phyloP scores from a whole-genome alignment of 2,113 vertebrate species.

The Columba janthina region DNA sequence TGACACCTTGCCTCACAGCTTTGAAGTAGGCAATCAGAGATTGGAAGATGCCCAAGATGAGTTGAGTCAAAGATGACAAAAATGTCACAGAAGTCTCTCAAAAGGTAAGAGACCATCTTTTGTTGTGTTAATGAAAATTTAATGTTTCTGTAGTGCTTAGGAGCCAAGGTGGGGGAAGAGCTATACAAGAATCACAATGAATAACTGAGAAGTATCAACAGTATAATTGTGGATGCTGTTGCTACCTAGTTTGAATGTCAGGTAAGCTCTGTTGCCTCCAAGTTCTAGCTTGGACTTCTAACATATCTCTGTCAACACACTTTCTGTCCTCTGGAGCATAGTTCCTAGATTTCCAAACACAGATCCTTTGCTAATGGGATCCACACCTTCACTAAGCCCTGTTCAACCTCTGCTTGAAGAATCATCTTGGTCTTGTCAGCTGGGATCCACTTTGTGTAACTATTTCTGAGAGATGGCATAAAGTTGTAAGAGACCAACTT shows the following conservation, averaged over 20 bases:
- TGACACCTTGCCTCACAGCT: not conserved
- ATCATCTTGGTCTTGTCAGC: not conserved
- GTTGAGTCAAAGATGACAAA: conserved; percentile 76
- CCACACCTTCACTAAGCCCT: not conserved
- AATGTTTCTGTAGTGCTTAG: not conserved
- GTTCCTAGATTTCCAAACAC: not conserved
- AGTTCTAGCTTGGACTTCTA: not conserved
- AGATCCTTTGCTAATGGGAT: not conserved
- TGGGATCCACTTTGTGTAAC: not conserved
- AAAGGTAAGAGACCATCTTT: not conserved
- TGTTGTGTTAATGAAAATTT: not conserved
- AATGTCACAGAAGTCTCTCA: conserved; percentile 69
- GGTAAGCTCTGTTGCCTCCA: not conserved
- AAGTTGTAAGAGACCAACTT: not conserved
- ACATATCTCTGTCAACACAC: not conserved
- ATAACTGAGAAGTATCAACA: not conserved
- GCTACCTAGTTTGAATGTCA: not conserved
- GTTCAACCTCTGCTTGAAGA: not conserved
- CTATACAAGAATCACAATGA: not conserved
- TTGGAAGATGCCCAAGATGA: conserved; percentile 74
- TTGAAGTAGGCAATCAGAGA: not conserved
- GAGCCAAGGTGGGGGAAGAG: not conserved
- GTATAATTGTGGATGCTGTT: not conserved
- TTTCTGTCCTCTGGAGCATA: not conserved
- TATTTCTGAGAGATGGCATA: not conserved